These are phyloP conservation scores for Melieria omissa DNA, from an alignment of 2,888 invertebrate species.

Conservation along the genomic window DNA sequence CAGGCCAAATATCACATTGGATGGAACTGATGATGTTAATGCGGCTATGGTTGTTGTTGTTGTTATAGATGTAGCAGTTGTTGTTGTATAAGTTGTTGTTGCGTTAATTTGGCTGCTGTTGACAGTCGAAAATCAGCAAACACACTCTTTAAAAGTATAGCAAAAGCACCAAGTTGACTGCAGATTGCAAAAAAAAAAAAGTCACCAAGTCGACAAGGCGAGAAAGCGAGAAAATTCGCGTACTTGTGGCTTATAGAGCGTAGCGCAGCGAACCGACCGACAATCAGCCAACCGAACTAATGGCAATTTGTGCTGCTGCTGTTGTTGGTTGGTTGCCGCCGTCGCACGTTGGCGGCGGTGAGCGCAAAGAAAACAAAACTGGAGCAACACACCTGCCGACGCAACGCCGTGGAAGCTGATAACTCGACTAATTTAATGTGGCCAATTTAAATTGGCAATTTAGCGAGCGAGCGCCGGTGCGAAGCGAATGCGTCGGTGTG, in stretches of 20 bases:
- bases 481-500: not conserved
- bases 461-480: constrained; percentile 19
- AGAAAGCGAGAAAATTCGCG: too few species aligned
- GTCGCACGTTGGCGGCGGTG: constrained; percentile 53
- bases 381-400: constrained; percentile 48
- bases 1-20: too few species aligned
- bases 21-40: too few species aligned
- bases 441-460: constrained; percentile 66
- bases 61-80: too few species aligned
- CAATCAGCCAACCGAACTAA: constrained; percentile 5
- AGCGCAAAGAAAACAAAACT: constrained; percentile 42
- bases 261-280: constrained; percentile 15
- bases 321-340: not conserved
- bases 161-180: not conserved
- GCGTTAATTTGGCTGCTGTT: too few species aligned
- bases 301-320: not conserved
- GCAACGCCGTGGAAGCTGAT: constrained; percentile 59
- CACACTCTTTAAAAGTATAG: too few species aligned
- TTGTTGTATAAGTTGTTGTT: too few species aligned
- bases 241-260: not conserved
- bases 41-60: too few species aligned
- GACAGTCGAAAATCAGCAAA: too few species aligned
- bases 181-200: not conserved
- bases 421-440: constrained; percentile 65
- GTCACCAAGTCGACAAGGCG: not conserved